phyloP scores from a whole-genome alignment of 2,888 invertebrate species.

The Apodemia hepburni region DNA sequence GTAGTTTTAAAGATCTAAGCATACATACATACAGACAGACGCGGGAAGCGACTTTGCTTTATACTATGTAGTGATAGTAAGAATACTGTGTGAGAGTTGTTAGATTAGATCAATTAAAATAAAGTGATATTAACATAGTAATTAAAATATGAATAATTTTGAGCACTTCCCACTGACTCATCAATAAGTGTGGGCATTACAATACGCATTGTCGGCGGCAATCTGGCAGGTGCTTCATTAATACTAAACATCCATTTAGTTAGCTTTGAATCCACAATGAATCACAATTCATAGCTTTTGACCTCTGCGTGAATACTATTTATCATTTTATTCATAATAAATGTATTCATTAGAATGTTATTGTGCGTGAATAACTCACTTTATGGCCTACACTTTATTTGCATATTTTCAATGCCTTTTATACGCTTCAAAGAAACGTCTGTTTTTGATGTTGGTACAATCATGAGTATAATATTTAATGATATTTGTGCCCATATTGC shows the following conservation, averaged over 20 bases:
- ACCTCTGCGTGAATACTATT: conserved; percentile 10
- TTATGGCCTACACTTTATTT: conserved; percentile 10
- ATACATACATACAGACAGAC: too few species aligned
- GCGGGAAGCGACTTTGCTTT: too few species aligned
- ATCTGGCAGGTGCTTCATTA: conserved; percentile 34
- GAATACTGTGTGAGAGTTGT: too few species aligned
- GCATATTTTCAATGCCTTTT: conserved; percentile 14
- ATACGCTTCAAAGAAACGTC: conserved; percentile 3
- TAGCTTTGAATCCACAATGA: conserved; percentile 18
- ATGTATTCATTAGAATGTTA: conserved; percentile 13
- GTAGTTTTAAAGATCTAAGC: too few species aligned
- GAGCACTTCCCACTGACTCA: conserved; percentile 2
- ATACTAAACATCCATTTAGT: conserved; percentile 26
- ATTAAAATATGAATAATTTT: conserved; percentile 5
- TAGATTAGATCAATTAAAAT: neutral
- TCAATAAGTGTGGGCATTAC: conserved; percentile 31
- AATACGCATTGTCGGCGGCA: neutral
- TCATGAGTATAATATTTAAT: neutral
- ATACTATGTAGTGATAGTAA: too few species aligned
- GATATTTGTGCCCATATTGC: neutral
- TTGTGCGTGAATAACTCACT: conserved; percentile 13
- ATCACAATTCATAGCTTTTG: conserved; percentile 21
- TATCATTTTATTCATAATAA: conserved; percentile 12
- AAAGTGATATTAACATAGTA: conserved; percentile 2
- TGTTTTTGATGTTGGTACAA: neutral